Conservation (phyloP, 2,113 vertebrate species). For the Platanista minor region DNA sequence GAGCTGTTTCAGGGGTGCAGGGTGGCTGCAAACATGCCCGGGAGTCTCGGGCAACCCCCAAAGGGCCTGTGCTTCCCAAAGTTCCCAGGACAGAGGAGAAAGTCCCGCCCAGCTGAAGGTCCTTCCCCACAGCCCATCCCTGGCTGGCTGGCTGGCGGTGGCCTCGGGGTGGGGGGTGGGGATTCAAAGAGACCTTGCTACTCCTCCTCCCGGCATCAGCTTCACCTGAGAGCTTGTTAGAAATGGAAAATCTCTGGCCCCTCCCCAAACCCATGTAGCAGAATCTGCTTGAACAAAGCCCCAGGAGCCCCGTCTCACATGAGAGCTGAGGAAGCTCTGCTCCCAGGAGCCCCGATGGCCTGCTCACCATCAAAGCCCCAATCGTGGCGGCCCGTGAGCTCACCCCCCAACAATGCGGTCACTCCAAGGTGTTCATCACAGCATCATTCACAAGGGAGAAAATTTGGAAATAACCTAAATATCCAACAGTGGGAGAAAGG, state of each 20-base stretch:
- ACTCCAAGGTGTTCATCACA: neutral
- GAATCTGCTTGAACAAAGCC: neutral
- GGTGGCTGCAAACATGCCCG: neutral
- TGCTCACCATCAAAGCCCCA: rapidly evolving
- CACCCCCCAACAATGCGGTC: rapidly evolving
- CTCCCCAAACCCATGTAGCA: neutral
- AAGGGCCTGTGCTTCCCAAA: neutral
- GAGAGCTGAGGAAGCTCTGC: neutral
- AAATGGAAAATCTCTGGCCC: neutral
- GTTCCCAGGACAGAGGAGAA: neutral
- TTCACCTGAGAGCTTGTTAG: neutral
- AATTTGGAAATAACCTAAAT: neutral
- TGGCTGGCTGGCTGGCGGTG: too few species aligned
- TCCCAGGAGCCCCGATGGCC: rapidly evolving
- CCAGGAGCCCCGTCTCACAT: neutral
- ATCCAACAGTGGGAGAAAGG: neutral
- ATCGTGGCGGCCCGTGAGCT: rapidly evolving
- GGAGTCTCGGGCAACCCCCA: neutral
- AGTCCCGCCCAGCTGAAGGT: neutral
- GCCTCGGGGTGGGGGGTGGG: too few species aligned
- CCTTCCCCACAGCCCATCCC: neutral
- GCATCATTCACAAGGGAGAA: neutral
- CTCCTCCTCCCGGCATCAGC: neutral
- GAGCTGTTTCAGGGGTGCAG: too few species aligned
- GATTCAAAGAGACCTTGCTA: neutral